Percentiles rank a stretch among this genome's conserved stretches.
These are phyloP conservation scores for Danio rerio DNA, from an alignment of 2,113 vertebrate genomes.

Conservation along the genomic window DNA sequence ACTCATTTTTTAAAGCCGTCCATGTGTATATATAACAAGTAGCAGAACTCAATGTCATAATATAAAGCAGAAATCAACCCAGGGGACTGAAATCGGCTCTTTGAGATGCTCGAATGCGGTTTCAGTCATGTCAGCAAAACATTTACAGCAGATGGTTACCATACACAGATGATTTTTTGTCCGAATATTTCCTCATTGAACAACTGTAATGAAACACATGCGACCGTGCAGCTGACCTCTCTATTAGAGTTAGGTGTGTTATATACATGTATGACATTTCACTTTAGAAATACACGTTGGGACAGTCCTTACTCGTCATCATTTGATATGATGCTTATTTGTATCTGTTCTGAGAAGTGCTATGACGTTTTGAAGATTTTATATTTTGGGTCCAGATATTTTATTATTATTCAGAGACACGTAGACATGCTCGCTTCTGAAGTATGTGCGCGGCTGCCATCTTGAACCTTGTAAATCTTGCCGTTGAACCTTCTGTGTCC, in stretches of 20 bases:
- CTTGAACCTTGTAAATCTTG: slow-evolving; percentile 54
- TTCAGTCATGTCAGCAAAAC: neutral
- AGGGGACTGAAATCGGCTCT: neutral
- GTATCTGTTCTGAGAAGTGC: slow-evolving; percentile 52
- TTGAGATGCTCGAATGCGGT: neutral
- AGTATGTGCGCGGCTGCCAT: slow-evolving; percentile 32
- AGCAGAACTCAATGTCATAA: slow-evolving; percentile 14
- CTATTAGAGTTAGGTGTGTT: slow-evolving; percentile 19
- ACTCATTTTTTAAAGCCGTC: slow-evolving; percentile 26
- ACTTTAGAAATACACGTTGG: neutral
- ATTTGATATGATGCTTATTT: slow-evolving; percentile 42
- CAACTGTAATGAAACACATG: neutral
- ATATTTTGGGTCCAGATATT: slow-evolving; percentile 27
- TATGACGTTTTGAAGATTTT: slow-evolving; percentile 54
- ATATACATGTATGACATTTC: slow-evolving; percentile 3
- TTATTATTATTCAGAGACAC: slow-evolving; percentile 42
- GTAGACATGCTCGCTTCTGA: slow-evolving; percentile 53
- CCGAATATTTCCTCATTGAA: neutral
- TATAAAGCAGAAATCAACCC: neutral
- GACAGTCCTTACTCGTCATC: slow-evolving; percentile 26
- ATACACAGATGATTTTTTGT: neutral
- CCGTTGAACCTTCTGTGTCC: slow-evolving; percentile 25
- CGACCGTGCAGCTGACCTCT: slow-evolving; percentile 22
- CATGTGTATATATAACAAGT: slow-evolving; percentile 37
- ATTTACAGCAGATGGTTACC: neutral